These are phyloP conservation scores for Battus philenor DNA, from an alignment of 1,140 invertebrate genomes.

Conservation along the genomic window DNA sequence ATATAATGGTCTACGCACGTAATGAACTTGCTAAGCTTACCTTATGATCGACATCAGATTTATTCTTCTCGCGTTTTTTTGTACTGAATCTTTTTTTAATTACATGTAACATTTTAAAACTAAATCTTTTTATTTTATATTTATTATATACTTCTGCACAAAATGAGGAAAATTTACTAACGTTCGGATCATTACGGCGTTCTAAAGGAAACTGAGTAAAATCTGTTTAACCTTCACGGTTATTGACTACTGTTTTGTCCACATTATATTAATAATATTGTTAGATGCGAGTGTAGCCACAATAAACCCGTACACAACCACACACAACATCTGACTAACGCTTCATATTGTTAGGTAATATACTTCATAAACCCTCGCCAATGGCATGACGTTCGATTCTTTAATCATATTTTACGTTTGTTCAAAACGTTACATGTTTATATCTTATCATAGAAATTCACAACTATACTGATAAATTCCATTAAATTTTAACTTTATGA, in stretches of 20 bases:
- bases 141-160: no score
- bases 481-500: no score
- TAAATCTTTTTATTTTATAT: no score
- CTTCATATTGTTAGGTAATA: constrained; percentile 12
- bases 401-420: constrained; percentile 1
- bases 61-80: constrained; percentile 24
- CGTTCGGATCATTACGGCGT: no score
- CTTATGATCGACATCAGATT: not conserved
- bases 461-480: no score
- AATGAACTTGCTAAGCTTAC: not conserved
- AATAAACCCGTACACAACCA: constrained; percentile 10
- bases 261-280: constrained; percentile 24
- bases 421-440: constrained; percentile 3
- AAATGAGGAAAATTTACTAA: no score
- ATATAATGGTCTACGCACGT: no score
- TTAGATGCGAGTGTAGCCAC: constrained; percentile 27
- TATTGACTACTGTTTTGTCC: constrained; percentile 21
- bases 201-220: constrained; percentile 19
- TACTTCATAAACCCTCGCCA: constrained; percentile 12
- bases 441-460: constrained; percentile 12
- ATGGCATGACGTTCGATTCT: constrained; percentile 7
- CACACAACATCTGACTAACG: constrained; percentile 22
- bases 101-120: constrained; percentile 24
- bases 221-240: constrained; percentile 20
- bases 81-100: constrained; percentile 36